These are phyloP conservation scores for Oenanthe melanoleuca DNA, from an alignment of 2,113 vertebrate genomes.

Conservation along the genomic window DNA sequence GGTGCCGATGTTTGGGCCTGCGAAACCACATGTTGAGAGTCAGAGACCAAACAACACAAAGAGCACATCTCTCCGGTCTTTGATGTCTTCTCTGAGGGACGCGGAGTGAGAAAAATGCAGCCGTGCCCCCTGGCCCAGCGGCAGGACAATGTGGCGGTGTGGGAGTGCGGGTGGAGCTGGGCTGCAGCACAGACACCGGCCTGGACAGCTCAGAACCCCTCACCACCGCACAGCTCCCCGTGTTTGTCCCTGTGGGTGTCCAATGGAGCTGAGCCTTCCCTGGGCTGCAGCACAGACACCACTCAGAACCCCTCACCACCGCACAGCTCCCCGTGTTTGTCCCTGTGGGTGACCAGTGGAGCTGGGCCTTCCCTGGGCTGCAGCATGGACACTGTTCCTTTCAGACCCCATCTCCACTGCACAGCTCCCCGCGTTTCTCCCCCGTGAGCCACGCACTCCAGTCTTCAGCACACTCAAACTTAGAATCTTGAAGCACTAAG, in stretches of 20 bases:
- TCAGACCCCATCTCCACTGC: accelerated
- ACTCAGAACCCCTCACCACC: too few species aligned
- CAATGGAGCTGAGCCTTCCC: too few species aligned
- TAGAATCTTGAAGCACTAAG: not conserved
- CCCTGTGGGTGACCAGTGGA: not conserved
- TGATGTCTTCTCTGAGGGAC: constrained; percentile 95
- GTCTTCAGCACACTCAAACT: not conserved
- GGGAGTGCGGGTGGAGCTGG: constrained; percentile 33
- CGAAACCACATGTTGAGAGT: constrained; percentile 99
- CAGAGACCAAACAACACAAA: constrained; percentile 92
- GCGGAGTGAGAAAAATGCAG: constrained; percentile 78
- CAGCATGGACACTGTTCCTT: not conserved
- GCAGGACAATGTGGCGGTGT: constrained; percentile 74
- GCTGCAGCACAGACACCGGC: not conserved
- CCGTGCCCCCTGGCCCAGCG: constrained; percentile 54
- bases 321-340: too few species aligned
- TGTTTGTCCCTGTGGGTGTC: too few species aligned
- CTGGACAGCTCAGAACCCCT: too few species aligned
- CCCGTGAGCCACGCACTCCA: accelerated
- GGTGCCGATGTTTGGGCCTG: constrained; percentile 95
- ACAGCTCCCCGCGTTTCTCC: accelerated
- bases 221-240: too few species aligned
- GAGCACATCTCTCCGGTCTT: constrained; percentile 87
- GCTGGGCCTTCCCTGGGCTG: not conserved
- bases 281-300: too few species aligned